Evolutionary conservation across 2,888 invertebrate genomes (phyloP).

Genomic region (Stenolophus ochropezus): DNA sequence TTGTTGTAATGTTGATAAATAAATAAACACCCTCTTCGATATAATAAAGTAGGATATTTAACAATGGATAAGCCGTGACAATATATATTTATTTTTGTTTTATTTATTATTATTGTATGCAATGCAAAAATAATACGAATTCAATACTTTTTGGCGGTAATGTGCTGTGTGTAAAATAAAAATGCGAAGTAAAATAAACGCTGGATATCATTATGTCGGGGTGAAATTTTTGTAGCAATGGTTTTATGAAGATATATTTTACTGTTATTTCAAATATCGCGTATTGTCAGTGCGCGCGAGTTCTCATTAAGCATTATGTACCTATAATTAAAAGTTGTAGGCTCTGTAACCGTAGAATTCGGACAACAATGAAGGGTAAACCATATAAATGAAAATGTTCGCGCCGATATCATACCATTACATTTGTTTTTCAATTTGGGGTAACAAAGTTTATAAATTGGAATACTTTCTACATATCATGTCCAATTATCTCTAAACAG

Average conservation of each 20-base stretch:
- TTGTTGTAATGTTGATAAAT: too few species aligned
- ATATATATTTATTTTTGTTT: neutral
- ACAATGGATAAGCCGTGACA: neutral
- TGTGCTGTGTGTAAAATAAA: neutral
- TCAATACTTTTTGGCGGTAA: neutral
- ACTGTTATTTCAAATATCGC: neutral
- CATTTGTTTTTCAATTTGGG: conserved; percentile 42
- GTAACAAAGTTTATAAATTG: conserved; percentile 39
- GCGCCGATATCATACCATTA: conserved; percentile 35
- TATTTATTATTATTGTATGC: too few species aligned
- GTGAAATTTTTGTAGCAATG: neutral
- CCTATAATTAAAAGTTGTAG: conserved; percentile 20
- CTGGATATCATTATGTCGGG: neutral
- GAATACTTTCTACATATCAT: conserved; percentile 34
- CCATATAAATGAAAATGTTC: conserved; percentile 38
- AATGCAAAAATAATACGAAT: neutral
- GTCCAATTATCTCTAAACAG: conserved; percentile 29
- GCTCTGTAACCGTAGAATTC: neutral
- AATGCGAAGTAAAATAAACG: neutral
- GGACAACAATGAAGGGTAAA: conserved; percentile 18
- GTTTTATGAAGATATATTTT: neutral
- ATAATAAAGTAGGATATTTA: neutral
- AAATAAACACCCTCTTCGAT: neutral
- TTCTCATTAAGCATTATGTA: conserved; percentile 26
- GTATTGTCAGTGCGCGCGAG: conserved; percentile 3